A percentile compares a stretch with the other conserved stretches of the same genome.
Conservation (phyloP, 2,888 invertebrate genomes). For the Lomographa bimaculata region DNA sequence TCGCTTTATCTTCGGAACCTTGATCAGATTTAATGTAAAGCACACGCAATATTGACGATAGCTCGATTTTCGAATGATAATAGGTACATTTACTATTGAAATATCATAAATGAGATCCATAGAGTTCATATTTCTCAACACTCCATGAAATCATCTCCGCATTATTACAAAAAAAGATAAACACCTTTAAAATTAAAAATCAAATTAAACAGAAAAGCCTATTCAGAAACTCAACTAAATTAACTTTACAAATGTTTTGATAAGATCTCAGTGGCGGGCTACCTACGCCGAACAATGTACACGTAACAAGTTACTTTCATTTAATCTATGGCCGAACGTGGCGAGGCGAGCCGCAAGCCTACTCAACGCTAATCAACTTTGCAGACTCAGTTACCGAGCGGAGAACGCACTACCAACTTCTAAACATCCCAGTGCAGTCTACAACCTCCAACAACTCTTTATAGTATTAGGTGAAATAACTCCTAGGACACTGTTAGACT, state of each 20-base stretch:
- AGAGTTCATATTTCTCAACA: constrained; percentile 5
- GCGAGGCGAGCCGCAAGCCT: constrained; percentile 39
- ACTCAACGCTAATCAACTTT: constrained; percentile 63
- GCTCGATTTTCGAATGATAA: too few species aligned
- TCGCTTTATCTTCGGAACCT: too few species aligned
- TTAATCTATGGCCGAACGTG: too few species aligned
- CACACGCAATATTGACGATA: too few species aligned
- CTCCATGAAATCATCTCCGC: constrained; percentile 28
- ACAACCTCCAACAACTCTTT: constrained; percentile 66
- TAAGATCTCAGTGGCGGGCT: constrained; percentile 52
- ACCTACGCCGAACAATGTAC: constrained; percentile 58
- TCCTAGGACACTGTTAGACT: constrained; percentile 70
- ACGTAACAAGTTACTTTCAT: too few species aligned
- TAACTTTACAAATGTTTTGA: constrained; percentile 53
- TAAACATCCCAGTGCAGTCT: constrained; percentile 56
- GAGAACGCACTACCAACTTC: constrained; percentile 64
- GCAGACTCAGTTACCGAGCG: constrained; percentile 35
- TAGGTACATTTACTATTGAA: too few species aligned
- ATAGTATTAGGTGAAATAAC: constrained; percentile 75
- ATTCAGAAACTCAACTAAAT: constrained; percentile 47
- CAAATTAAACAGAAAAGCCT: constrained; percentile 37
- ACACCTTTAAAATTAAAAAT: constrained; percentile 46
- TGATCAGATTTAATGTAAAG: too few species aligned
- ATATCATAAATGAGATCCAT: constrained; percentile 3
- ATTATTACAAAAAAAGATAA: constrained; percentile 32